Evolutionary conservation across 1,140 invertebrate genomes (phyloP).

Genomic region (Bombus soroeensis): DNA sequence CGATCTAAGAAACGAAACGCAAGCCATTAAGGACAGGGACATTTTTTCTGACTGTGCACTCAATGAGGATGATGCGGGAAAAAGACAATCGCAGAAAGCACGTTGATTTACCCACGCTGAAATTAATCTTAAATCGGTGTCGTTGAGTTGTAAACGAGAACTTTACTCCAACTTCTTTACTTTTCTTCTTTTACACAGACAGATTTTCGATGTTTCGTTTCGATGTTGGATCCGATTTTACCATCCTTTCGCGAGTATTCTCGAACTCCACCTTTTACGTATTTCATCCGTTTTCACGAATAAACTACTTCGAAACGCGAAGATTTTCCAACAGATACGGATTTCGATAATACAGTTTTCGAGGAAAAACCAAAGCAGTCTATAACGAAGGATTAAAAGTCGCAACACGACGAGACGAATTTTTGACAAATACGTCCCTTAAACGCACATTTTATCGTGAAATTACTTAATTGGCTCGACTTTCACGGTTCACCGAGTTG

Average conservation of each 20-base stretch:
- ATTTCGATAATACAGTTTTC: no score
- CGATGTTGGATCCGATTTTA: neutral
- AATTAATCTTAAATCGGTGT: neutral
- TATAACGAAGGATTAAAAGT: neutral
- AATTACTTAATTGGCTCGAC: conserved; percentile 28
- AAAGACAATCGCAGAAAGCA: neutral
- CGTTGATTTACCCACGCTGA: neutral
- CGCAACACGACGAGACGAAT: fast-evolving
- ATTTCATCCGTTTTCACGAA: fast-evolving
- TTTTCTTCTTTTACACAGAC: fast-evolving
- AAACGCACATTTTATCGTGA: neutral
- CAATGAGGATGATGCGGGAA: neutral
- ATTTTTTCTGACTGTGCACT: fast-evolving
- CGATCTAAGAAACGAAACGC: neutral
- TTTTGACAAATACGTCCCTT: neutral
- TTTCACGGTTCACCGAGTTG: conserved; percentile 40
- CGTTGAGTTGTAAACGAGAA: neutral
- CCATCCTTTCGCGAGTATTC: no score
- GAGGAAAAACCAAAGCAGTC: no score
- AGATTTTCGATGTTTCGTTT: no score
- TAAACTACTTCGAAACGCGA: no score
- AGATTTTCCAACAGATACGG: no score
- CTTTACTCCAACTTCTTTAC: fast-evolving
- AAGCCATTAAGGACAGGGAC: neutral
- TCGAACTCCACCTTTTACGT: no score